Percentiles rank a stretch among this genome's conserved stretches.
Evolutionary conservation across 2,113 vertebrate genomes (phyloP).

Genomic region (Nettapus auritus): DNA sequence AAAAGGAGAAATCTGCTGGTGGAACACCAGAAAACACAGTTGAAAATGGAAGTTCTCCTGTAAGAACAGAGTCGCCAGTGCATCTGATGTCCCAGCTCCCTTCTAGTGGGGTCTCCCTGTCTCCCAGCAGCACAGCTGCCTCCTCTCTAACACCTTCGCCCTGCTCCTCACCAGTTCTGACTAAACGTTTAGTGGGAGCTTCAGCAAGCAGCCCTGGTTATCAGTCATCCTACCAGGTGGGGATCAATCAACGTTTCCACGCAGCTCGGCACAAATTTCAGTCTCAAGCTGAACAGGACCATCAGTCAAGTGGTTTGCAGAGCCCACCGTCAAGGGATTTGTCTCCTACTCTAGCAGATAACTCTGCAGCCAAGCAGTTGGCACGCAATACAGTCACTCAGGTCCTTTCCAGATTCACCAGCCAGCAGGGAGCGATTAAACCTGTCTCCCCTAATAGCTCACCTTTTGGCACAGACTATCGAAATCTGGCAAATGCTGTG

Average conservation of each 20-base stretch:
- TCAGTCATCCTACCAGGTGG: conserved; percentile 92
- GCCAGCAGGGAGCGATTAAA: conserved; percentile 85
- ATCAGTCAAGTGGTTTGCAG: conserved; percentile 74
- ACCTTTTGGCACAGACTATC: conserved; percentile 95
- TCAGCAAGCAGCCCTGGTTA: conserved; percentile 83
- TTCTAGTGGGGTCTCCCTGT: conserved; percentile 70
- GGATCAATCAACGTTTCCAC: conserved; percentile 96
- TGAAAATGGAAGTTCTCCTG: conserved; percentile 80
- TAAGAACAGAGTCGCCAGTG: conserved; percentile 53
- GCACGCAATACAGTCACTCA: conserved; percentile 94
- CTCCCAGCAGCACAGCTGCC: conserved; percentile 89
- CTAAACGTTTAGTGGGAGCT: conserved; percentile 85
- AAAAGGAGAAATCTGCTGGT: conserved; percentile 64
- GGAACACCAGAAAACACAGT: conserved; percentile 67
- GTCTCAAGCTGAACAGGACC: conserved; percentile 89
- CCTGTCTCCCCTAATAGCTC: conserved; percentile 84
- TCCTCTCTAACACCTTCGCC: conserved; percentile 94
- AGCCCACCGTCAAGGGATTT: conserved; percentile 82
- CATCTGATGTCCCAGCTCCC: conserved; percentile 73
- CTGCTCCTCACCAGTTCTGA: conserved; percentile 90
- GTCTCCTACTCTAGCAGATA: conserved; percentile 81
- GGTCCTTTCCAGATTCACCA: conserved; percentile 92
- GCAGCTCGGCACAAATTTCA: conserved; percentile 96
- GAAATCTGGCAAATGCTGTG: conserved; percentile 77
- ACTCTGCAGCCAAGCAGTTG: conserved; percentile 88